Percentiles rank a stretch among this genome's conserved stretches.
phyloP scores from a whole-genome alignment of 2,113 vertebrate genomes.

The Colius striatus region DNA sequence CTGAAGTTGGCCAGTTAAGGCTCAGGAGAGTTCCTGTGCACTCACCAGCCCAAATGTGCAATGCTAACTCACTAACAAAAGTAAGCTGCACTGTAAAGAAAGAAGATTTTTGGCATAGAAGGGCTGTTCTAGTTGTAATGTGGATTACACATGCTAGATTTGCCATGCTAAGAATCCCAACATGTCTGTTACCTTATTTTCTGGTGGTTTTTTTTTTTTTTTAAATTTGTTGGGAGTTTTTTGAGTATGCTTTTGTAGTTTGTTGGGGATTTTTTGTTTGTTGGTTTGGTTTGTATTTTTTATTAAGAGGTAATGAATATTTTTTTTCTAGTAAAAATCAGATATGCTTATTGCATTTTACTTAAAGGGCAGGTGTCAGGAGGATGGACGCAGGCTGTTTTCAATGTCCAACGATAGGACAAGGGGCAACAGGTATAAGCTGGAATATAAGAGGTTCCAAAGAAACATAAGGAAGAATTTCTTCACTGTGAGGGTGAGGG shows the following conservation, averaged over 20 bases:
- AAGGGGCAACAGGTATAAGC: too few relatives aligned
- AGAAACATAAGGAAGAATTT: too few relatives aligned
- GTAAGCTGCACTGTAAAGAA: background rate
- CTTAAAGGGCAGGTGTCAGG: background rate
- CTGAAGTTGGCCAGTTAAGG: background rate
- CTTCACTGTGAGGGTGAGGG: too few relatives aligned
- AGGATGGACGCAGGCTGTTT: too few relatives aligned
- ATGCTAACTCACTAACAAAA: slow-evolving; percentile 29
- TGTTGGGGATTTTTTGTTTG: background rate
- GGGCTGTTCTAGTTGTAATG: background rate
- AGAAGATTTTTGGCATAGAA: background rate
- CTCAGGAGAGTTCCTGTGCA: background rate
- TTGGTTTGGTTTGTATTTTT: background rate
- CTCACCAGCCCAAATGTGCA: background rate
- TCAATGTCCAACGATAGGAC: too few relatives aligned
- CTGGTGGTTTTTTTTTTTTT: background rate
- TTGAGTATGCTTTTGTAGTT: too few relatives aligned
- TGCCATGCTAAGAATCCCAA: slow-evolving; percentile 13
- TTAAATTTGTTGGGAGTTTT: too few relatives aligned
- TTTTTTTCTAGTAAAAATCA: background rate
- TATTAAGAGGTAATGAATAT: background rate
- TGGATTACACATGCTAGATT: slow-evolving; percentile 19
- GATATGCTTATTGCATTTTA: background rate
- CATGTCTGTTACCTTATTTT: background rate
- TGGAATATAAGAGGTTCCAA: too few relatives aligned